Evolutionary conservation across 30 jellyfish, hydroid and myxozoan species (phyloP).

Genomic region (Cassiopea xamachana): DNA sequence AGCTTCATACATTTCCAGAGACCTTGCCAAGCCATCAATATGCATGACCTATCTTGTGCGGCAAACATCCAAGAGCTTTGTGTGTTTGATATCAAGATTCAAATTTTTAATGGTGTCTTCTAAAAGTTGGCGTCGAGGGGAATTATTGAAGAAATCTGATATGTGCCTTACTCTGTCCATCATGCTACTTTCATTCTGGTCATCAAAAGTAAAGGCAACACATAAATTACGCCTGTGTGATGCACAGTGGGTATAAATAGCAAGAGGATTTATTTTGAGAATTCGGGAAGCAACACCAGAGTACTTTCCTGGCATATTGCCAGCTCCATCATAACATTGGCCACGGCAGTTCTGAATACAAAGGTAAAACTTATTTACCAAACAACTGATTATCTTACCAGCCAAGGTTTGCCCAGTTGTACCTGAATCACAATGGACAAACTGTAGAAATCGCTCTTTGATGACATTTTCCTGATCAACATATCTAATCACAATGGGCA

Average conservation of each 20-base stretch:
- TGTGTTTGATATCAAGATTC: neutral
- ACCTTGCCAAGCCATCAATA: neutral
- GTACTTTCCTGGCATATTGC: constrained; percentile 22
- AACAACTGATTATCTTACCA: neutral
- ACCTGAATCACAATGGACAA: constrained; percentile 24
- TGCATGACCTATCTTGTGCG: neutral
- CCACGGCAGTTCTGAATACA: neutral
- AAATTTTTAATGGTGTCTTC: constrained; percentile 15
- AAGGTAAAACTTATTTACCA: neutral
- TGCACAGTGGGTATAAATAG: constrained; percentile 29
- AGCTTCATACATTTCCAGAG: neutral
- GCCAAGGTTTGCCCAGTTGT: constrained; percentile 17
- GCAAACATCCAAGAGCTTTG: neutral
- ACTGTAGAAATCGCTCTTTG: constrained; percentile 8
- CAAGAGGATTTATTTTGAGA: neutral
- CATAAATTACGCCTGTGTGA: neutral
- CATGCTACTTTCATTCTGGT: neutral
- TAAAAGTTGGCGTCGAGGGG: neutral
- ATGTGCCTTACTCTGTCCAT: neutral
- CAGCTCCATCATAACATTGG: constrained; percentile 53
- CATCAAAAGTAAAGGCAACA: neutral
- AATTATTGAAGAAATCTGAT: neutral
- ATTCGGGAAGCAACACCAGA: constrained; percentile 16
- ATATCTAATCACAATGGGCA: constrained; percentile 44
- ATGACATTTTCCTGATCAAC: constrained; percentile 10